phyloP scores from a whole-genome alignment of 2,113 vertebrate genomes.

The Zapornia atra region DNA sequence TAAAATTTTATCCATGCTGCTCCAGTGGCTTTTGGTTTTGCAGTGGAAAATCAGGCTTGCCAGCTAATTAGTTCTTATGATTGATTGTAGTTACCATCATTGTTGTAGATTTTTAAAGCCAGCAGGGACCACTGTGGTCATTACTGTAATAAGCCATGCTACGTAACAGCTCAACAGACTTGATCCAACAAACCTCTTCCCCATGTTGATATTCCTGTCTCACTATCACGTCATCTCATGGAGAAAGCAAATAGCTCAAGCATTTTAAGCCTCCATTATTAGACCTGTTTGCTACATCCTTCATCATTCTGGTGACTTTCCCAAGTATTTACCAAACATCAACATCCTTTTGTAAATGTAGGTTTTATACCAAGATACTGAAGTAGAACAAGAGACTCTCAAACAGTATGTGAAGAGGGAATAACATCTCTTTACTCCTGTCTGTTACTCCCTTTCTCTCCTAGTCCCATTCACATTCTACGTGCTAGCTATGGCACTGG shows the following conservation, averaged over 20 bases:
- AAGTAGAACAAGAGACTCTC: not conserved
- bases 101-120: not conserved
- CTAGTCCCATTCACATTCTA: not conserved
- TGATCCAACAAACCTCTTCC: not conserved
- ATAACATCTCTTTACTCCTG: not conserved
- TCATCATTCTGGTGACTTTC: not conserved
- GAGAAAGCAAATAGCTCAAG: not conserved
- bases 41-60: not conserved
- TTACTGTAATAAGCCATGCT: not conserved
- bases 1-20: not conserved
- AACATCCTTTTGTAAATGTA: not conserved
- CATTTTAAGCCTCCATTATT: not conserved
- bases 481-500: not conserved
- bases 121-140: not conserved
- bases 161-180: not conserved
- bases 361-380: not conserved
- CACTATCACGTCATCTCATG: not conserved
- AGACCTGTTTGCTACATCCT: not conserved
- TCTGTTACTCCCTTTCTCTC: not conserved
- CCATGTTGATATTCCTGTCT: fast-evolving
- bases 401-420: not conserved
- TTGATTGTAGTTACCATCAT: not conserved
- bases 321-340: not conserved
- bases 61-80: constrained; percentile 2
- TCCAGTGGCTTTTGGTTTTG: not conserved